These are phyloP conservation scores for Pyrgus malvae DNA, from an alignment of 2,888 invertebrate species.

Conservation along the genomic window DNA sequence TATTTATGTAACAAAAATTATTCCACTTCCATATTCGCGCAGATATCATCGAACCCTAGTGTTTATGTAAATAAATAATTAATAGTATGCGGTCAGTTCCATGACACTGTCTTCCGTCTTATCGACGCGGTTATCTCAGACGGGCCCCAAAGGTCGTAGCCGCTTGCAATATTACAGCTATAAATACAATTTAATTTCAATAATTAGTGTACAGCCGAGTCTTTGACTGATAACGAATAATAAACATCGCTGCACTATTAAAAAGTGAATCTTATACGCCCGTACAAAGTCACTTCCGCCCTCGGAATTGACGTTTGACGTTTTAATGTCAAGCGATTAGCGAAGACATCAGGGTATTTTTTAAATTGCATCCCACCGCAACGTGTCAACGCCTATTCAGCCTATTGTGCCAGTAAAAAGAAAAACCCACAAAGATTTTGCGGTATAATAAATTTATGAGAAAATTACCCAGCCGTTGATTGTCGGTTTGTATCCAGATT, in stretches of 20 bases:
- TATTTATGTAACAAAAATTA: constrained; percentile 40
- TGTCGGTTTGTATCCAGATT: constrained; percentile 74
- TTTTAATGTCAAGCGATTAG: constrained; percentile 49
- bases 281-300: constrained; percentile 67
- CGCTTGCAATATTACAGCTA: constrained; percentile 60
- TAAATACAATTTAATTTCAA: constrained; percentile 77
- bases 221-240: constrained; percentile 74
- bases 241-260: constrained; percentile 46
- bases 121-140: constrained; percentile 57
- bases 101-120: constrained; percentile 61
- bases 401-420: constrained; percentile 53
- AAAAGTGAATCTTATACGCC: constrained; percentile 61
- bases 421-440: constrained; percentile 65
- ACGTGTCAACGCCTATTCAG: constrained; percentile 76
- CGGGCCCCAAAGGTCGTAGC: constrained; percentile 57
- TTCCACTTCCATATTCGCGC: constrained; percentile 32
- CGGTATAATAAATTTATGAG: constrained; percentile 73
- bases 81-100: constrained; percentile 65
- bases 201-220: constrained; percentile 72
- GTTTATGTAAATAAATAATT: constrained; percentile 51
- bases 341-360: constrained; percentile 60
- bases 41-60: constrained; percentile 44
- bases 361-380: constrained; percentile 67
- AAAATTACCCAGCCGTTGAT: constrained; percentile 72
- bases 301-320: constrained; percentile 44